These are phyloP conservation scores for Tiliacea aurago DNA, from an alignment of 2,888 invertebrate species.

Conservation along the genomic window DNA sequence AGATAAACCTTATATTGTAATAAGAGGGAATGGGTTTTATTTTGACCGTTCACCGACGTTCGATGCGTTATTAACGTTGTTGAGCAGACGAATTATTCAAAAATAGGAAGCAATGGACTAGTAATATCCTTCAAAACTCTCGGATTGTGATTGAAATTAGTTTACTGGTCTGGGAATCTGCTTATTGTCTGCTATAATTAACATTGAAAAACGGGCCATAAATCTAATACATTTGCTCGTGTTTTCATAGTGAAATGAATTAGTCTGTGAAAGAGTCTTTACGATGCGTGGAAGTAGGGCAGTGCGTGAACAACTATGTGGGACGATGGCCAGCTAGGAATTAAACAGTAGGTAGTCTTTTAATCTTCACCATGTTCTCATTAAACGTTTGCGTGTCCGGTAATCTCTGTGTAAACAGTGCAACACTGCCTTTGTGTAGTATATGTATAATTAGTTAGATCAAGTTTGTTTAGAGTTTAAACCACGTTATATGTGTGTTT, in stretches of 20 bases:
- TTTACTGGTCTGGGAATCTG: conserved; percentile 1
- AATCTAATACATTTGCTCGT: conserved; percentile 26
- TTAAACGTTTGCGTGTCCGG: conserved; percentile 55
- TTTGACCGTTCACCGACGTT: too few relatives aligned
- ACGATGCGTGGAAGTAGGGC: conserved; percentile 57
- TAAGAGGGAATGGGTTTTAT: too few relatives aligned
- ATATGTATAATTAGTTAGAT: conserved; percentile 21
- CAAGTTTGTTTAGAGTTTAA: conserved; percentile 31
- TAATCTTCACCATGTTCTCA: conserved; percentile 60
- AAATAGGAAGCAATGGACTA: too few relatives aligned
- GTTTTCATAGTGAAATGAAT: conserved; percentile 53
- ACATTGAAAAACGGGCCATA: conserved; percentile 18
- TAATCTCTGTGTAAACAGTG: conserved; percentile 57
- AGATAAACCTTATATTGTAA: too few relatives aligned
- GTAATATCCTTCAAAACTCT: too few relatives aligned
- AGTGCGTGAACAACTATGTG: conserved; percentile 60
- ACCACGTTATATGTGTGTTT: conserved; percentile 15
- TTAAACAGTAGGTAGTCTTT: conserved; percentile 54
- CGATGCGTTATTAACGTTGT: too few relatives aligned
- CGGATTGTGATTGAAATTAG: too few relatives aligned
- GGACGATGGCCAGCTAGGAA: conserved; percentile 58
- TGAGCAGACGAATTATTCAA: too few relatives aligned
- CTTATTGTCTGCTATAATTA: conserved; percentile 9
- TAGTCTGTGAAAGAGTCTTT: conserved; percentile 44
- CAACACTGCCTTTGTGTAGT: conserved; percentile 49